phyloP scores from a whole-genome alignment of 2,797 vertebrate species.

The Agapornis canus region DNA sequence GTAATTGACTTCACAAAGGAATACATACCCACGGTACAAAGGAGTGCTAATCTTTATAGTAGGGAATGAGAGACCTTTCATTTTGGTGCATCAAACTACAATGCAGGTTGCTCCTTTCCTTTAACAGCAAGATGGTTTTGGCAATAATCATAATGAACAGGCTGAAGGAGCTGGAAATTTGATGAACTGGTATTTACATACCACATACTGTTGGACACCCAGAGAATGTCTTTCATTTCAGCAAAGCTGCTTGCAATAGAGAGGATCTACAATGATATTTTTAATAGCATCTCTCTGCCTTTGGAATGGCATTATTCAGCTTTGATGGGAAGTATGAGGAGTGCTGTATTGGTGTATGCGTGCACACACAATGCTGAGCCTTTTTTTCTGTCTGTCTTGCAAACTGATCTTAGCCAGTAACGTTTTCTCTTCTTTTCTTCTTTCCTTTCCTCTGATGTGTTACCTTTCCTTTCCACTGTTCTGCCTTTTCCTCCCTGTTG shows the following conservation, averaged over 20 bases:
- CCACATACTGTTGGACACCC: neutral
- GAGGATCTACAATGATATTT: neutral
- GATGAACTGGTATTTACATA: neutral
- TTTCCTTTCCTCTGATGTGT: constrained; percentile 65
- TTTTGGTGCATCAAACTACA: neutral
- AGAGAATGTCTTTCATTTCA: constrained; percentile 1
- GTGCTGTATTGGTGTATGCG: neutral
- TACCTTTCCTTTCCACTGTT: constrained; percentile 45
- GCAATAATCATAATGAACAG: neutral
- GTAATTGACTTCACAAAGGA: neutral
- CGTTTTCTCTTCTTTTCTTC: constrained; percentile 57
- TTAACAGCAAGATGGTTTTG: neutral
- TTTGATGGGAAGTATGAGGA: constrained; percentile 1
- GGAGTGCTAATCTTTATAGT: neutral
- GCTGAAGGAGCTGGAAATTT: constrained; percentile 30
- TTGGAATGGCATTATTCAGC: constrained; percentile 14
- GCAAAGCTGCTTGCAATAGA: neutral
- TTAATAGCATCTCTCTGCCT: neutral
- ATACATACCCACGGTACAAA: neutral
- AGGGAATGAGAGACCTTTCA: neutral
- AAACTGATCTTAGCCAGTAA: constrained; percentile 64
- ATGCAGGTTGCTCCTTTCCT: neutral
- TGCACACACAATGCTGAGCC: neutral
- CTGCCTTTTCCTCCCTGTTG: constrained; percentile 25
- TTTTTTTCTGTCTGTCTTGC: constrained; percentile 48